Evolutionary conservation across 1,140 invertebrate genomes (phyloP), one percentile per base, ranked within the genome.

Genomic region (Brachionus manjavacas): DNA sequence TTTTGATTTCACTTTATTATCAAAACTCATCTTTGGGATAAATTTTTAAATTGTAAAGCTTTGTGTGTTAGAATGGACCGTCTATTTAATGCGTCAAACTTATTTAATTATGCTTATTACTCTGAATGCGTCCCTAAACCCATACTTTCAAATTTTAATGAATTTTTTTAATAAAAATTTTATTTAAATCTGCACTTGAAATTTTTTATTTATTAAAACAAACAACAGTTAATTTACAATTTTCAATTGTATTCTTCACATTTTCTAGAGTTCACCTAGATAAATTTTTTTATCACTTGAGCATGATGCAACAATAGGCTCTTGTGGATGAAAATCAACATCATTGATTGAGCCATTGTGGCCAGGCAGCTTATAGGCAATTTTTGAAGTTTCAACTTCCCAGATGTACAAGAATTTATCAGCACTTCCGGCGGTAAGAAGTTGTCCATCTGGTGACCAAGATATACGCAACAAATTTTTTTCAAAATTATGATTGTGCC

Each of bases 401-500:
- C 97, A 99, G 66, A 99, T 91, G 88, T 99, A 98, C 8, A 98
- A 94, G 90, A 94, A 96, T 66, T 97, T 91, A 89, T 99, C 98
- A 3, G 96, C 93, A 8, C 96, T 98, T 0, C 98, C 98, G 0
- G 94, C 93, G 3, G 94, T 92, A 35, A 97, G 92, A 76, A 89
- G 88, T 66, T 92, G 93, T 87, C 95, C 95, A 92, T 95, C 92
- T 1, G 93, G 91, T 1, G 95, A 94, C 96, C 96, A 98, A 0
- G 93, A 91, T 89, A 95, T 96, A 16, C 94, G 91, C 20, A 98
- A 88, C 64, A 97, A 90, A 90, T 95, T 95, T 92, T 97, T 97
- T 91, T 99, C 97, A 91, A 98, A 99, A 90, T 98, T 98, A 89
- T 99, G 96, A 87, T 96, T 95, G 91, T 98, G 95, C 0, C 96